Evolutionary conservation across 1,140 invertebrate genomes (phyloP).

Genomic region (Muscidifurax raptorellus): DNA sequence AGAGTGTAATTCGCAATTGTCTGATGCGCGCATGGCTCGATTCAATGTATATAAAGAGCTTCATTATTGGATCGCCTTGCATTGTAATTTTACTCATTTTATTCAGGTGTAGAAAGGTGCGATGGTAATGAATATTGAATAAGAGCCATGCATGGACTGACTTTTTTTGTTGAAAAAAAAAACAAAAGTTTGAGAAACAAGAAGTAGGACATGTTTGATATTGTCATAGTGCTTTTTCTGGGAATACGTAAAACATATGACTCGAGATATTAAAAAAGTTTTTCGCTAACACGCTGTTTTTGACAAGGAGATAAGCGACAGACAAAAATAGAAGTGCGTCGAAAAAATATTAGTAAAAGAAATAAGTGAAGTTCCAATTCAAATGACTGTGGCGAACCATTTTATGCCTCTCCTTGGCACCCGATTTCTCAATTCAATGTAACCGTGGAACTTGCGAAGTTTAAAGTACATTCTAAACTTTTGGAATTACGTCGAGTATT

Average conservation of each 20-base stretch:
- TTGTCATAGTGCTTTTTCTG: not conserved
- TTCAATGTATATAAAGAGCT: not conserved
- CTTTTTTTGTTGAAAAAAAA: too few relatives aligned
- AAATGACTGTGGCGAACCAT: not conserved
- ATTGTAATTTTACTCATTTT: not conserved
- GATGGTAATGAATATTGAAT: too few relatives aligned
- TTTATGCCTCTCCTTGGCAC: constrained; percentile 8
- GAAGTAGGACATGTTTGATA: too few relatives aligned
- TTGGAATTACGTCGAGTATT: constrained; percentile 16
- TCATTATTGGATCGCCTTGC: not conserved
- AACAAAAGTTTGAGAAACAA: too few relatives aligned
- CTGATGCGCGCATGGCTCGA: not conserved
- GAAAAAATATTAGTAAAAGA: not conserved
- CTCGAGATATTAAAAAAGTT: constrained; percentile 11
- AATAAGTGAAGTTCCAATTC: constrained; percentile 5
- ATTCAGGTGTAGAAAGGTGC: not conserved
- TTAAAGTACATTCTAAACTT: constrained; percentile 28
- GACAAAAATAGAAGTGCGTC: not conserved
- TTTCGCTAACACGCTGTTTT: not conserved
- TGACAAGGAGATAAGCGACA: not conserved
- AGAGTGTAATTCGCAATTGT: not conserved
- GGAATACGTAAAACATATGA: not conserved
- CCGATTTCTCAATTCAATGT: constrained; percentile 18
- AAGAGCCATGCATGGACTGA: too few relatives aligned
- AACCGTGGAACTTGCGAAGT: not conserved